Evolutionary conservation across 30 jellyfish, hydroid and myxozoan species (phyloP), one percentile per base, ranked within the genome.

Genomic region (Clytia hemisphaerica): DNA sequence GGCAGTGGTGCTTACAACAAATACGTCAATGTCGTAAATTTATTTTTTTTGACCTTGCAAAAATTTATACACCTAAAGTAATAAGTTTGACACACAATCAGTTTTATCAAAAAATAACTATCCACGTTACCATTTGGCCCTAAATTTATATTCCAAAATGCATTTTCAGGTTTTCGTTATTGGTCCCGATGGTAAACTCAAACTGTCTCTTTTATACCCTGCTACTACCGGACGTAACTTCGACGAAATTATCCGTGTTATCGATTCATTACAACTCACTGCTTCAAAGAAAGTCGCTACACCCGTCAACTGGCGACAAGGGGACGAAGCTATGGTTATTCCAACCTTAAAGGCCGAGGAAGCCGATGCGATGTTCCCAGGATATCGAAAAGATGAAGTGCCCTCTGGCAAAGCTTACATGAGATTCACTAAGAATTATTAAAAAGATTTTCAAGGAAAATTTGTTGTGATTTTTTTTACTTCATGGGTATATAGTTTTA

Each of bases 161-260:
- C n/a, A n/a, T n/a, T n/a, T n/a, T n/a, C 37, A 90, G 98, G 98
- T 92, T 14, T 92, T 83, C 75, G 48, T 92, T 14, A 54, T 92
- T 74, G 96, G 99, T 0, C 94, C 99, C 33, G 96, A 77, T 57
- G 82, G 71, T 66, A 84, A 79, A 69, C 80, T 92, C 45, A 92
- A 84, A 59, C 77, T 85, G 18, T 92, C 94, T 1, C 67, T 92
- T 37, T 85, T 85, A 33, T 92, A 92, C 47, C 99, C 99, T 32
- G 99, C 99, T 16, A 83, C 99, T n/a, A 83, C 99, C 15, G 99
- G 99, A 37, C 64, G 99, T 44, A 92, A 84, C 80, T 83, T 92
- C 58, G 40, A 94, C 29, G 99, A 92, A 83, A 81, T 92, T 6
- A 58, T 92, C 27, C 88, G 99, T 7, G 94, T 83, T 27, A 71